Percentiles rank a stretch among this genome's conserved stretches.
Evolutionary conservation across 2,113 vertebrate genomes (phyloP).

Genomic region (Grammomys surdaster): DNA sequence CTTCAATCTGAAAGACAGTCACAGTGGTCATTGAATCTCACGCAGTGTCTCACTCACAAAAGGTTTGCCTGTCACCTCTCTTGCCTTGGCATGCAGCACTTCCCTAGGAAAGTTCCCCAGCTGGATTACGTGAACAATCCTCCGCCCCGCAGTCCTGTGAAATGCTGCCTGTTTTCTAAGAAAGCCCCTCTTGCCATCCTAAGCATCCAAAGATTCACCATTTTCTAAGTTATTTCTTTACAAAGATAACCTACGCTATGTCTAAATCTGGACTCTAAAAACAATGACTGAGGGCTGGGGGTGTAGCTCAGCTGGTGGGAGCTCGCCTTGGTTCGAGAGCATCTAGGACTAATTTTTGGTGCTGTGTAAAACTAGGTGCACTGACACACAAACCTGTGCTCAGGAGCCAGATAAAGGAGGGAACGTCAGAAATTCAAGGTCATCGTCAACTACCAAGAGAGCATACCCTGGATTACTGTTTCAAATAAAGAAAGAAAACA

Average conservation of each 20-base stretch:
- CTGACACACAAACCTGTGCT: neutral
- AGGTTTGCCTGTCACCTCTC: neutral
- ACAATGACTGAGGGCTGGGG: neutral
- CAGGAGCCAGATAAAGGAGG: too few species aligned
- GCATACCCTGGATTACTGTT: neutral
- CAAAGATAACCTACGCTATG: neutral
- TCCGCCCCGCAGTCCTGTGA: neutral
- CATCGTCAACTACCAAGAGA: neutral
- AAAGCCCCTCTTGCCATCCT: neutral
- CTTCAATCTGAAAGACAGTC: conserved; percentile 82
- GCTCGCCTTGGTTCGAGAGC: too few species aligned
- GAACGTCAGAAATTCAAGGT: neutral
- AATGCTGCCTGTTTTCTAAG: neutral
- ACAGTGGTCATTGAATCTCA: conserved; percentile 8
- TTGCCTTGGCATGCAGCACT: neutral
- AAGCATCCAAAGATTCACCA: neutral
- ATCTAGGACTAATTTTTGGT: neutral
- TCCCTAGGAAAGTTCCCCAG: neutral
- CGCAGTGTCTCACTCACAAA: too few species aligned
- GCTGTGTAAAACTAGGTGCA: neutral
- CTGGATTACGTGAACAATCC: neutral
- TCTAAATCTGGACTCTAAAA: neutral
- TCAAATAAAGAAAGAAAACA: neutral
- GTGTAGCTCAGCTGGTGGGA: neutral
- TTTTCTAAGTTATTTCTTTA: conserved; percentile 36